Percentiles rank a stretch among this genome's conserved stretches.
Conservation (phyloP, 2,888 invertebrate genomes). For the Nematopogon swammerdamellus region DNA sequence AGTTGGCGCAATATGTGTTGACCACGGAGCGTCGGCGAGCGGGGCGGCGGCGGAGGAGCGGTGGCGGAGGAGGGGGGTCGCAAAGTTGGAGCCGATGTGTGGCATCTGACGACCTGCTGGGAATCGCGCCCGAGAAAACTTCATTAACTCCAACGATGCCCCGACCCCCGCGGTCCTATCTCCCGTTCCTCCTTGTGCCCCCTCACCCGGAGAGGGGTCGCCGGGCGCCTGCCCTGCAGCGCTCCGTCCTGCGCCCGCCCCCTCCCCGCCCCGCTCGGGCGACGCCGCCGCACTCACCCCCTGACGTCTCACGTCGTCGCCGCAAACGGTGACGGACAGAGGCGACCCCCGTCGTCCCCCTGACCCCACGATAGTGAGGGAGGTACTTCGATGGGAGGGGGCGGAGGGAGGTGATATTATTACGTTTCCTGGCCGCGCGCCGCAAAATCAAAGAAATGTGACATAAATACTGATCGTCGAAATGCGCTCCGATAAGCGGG, state of each 20-base stretch:
- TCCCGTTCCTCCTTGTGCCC: not conserved
- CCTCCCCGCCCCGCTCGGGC: conserved; percentile 1
- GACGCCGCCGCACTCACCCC: conserved; percentile 9
- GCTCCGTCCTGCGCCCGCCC: not conserved
- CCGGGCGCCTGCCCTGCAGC: not conserved
- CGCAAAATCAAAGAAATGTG: conserved; percentile 56
- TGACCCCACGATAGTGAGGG: not conserved
- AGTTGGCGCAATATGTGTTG: conserved; percentile 16
- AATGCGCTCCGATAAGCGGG: not conserved
- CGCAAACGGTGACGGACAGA: conserved; percentile 1
- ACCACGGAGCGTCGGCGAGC: no score
- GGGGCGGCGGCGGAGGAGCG: not conserved
- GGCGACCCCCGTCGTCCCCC: conserved; percentile 1
- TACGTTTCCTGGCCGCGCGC: conserved; percentile 53
- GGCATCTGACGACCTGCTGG: conserved; percentile 54
- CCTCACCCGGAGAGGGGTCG: not conserved
- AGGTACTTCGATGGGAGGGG: not conserved
- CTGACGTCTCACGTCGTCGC: conserved; percentile 10
- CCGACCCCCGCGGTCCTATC: conserved; percentile 13
- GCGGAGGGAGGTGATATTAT: conserved; percentile 24
- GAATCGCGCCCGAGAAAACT: conserved; percentile 55
- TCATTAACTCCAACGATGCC: conserved; percentile 52
- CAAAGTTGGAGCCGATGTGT: conserved; percentile 4
- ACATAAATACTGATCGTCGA: conserved; percentile 25
- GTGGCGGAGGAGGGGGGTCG: not conserved